Evolutionary conservation across 2,797 vertebrate species (phyloP), one percentile per base, ranked within the genome.

Genomic region (Erpetoichthys calabaricus): DNA sequence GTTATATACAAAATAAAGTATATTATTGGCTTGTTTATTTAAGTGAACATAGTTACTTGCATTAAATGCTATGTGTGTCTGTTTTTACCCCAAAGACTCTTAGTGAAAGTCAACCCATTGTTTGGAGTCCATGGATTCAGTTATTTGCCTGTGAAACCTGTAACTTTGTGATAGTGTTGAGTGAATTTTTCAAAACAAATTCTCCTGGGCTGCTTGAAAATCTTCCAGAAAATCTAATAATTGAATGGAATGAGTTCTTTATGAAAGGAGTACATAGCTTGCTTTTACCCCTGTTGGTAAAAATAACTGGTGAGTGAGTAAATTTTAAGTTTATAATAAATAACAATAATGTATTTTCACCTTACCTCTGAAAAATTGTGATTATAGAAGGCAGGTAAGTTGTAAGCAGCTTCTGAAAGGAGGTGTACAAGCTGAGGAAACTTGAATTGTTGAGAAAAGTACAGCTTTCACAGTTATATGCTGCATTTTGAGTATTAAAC

Each of bases 221-320:
- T 45, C 76, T 97, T 67, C 92, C 95, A 4, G 51, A 75, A 56
- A 87, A 92, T 56, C 82, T 98, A 46, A 57, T 71, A 45, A 71
- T 64, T 3, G 96, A 99, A 80, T 99, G 95, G 94, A 82, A 72
- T 6, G 92, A 94, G 59, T 99, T 98, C 79, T 99, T 97, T 61
- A 72, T 87, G 4, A 89, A 90, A 59, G 96, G 92, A 72, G 86
- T 97, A 73, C 85, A 91, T 78, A 87, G 71, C 73, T 78, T 93
- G 72, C 76, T 98, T 51, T 73, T 99, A 62, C 91, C 90, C 56
- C 76, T 97, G 70, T 80, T 94, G 59, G 78, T 92, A 66, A 91
- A 74, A 59, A 77, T 95, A 69, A 86, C 88, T 72, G 88, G 96
- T 87, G 71, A 67, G 85, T 6, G 44, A 43, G 8, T 10, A 5